These are phyloP conservation scores for Pipistrellus nathusii DNA, from an alignment of 2,797 vertebrate species.

Conservation along the genomic window DNA sequence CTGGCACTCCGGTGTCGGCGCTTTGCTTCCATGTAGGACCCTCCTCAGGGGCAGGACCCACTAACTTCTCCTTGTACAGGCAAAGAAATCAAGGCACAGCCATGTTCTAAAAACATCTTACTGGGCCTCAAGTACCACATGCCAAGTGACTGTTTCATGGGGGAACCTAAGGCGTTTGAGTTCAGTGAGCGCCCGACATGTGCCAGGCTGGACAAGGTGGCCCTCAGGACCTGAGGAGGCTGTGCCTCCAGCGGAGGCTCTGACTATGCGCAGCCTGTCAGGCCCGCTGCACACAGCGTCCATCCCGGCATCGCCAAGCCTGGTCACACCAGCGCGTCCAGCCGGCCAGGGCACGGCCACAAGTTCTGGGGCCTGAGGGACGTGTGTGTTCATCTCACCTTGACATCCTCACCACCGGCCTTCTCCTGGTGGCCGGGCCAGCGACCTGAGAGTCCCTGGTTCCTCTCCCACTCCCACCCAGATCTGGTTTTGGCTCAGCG, in stretches of 20 bases:
- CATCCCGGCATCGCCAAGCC: not conserved
- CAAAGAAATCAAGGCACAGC: not conserved
- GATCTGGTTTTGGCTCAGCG: too few relatives aligned
- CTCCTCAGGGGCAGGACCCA: not conserved
- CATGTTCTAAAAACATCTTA: not conserved
- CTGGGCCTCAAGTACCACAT: not conserved
- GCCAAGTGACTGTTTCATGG: not conserved
- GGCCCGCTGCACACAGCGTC: not conserved
- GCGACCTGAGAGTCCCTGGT: not conserved
- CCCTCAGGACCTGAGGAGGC: not conserved
- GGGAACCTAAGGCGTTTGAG: not conserved
- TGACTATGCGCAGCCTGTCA: not conserved
- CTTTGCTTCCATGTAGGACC: not conserved
- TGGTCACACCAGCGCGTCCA: not conserved
- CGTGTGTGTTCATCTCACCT: not conserved
- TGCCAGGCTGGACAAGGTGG: not conserved
- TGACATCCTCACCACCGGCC: not conserved
- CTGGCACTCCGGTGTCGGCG: not conserved
- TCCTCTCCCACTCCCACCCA: not conserved
- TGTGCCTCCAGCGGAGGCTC: not conserved
- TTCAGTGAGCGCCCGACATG: not conserved
- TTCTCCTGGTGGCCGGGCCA: not conserved
- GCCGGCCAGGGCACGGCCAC: not conserved
- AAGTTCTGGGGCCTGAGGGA: not conserved
- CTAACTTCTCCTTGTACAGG: not conserved